A percentile compares a stretch with the other conserved stretches of the same genome.
Conservation (phyloP, 1,140 invertebrate species). For the Rhagoletis zephyria region DNA sequence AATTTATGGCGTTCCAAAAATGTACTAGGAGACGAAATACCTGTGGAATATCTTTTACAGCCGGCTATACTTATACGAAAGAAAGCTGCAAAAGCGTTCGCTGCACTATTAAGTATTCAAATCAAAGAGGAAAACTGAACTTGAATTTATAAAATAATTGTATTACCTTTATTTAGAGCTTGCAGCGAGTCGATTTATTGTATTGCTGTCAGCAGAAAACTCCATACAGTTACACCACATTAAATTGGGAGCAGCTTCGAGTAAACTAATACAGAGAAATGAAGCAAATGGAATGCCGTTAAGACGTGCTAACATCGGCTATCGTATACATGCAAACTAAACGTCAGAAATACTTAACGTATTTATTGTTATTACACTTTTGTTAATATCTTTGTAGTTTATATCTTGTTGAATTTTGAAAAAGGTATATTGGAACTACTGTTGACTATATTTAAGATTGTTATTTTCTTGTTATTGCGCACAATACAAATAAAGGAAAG, state of each 20-base stretch:
- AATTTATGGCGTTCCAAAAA: slow-evolving; percentile 43
- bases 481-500: slow-evolving; percentile 3
- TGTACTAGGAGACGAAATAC: not conserved
- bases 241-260: slow-evolving; percentile 15
- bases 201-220: not conserved
- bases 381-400: not conserved
- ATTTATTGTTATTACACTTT: not conserved
- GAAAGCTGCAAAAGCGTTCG: slow-evolving; percentile 41
- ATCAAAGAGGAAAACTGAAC: not conserved
- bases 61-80: not conserved
- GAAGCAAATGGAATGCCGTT: not conserved
- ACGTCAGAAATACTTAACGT: not conserved
- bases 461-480: not conserved
- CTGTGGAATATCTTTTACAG: slow-evolving; percentile 14
- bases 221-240: not conserved
- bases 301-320: not conserved
- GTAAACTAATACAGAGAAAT: slow-evolving; percentile 18
- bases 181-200: slow-evolving; percentile 6
- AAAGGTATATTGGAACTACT: slow-evolving; percentile 37
- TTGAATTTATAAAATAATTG: not conserved
- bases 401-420: slow-evolving; percentile 51
- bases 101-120: slow-evolving; percentile 48
- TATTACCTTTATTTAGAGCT: not conserved
- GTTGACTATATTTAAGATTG: slow-evolving; percentile 24
- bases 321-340: not conserved